Conservation (phyloP, 2,888 invertebrate genomes). For the Unio delphinus region DNA sequence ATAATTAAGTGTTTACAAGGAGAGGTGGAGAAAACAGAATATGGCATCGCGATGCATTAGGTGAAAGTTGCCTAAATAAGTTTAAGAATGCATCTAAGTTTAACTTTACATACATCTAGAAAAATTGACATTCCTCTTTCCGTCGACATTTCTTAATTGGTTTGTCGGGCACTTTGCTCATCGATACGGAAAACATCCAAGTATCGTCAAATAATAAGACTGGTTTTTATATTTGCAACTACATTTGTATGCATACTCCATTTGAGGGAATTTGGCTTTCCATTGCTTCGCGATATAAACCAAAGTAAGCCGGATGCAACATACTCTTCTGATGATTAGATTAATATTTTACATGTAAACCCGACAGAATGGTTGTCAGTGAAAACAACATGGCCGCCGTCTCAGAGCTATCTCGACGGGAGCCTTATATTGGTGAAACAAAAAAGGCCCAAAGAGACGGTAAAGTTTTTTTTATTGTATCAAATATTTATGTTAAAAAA, state of each 20-base stretch:
- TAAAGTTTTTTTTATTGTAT: conserved; percentile 11
- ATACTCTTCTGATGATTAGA: not conserved
- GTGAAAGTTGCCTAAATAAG: not conserved
- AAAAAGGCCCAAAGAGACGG: conserved; percentile 53
- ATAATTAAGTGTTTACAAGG: no score
- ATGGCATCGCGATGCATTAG: not conserved
- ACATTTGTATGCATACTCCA: no score
- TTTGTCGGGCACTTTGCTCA: no score
- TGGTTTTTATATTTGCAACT: no score
- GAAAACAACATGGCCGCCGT: conserved; percentile 63
- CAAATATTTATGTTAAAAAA: no score
- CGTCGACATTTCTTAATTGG: conserved; percentile 11
- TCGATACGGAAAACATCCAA: no score
- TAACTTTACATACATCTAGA: conserved; percentile 45
- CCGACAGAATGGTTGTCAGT: conserved; percentile 42
- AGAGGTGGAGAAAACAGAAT: no score
- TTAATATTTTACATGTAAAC: no score
- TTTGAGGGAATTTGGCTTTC: not conserved
- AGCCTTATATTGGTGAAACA: conserved; percentile 56
- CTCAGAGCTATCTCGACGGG: conserved; percentile 21
- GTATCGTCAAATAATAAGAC: no score
- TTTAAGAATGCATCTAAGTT: not conserved
- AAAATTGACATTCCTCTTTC: conserved; percentile 59
- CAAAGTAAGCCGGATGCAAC: not conserved
- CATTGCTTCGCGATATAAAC: not conserved